Base-by-base conservation (phyloP, 2,797 vertebrate genomes). In the Sebastes vulpes region DNA sequence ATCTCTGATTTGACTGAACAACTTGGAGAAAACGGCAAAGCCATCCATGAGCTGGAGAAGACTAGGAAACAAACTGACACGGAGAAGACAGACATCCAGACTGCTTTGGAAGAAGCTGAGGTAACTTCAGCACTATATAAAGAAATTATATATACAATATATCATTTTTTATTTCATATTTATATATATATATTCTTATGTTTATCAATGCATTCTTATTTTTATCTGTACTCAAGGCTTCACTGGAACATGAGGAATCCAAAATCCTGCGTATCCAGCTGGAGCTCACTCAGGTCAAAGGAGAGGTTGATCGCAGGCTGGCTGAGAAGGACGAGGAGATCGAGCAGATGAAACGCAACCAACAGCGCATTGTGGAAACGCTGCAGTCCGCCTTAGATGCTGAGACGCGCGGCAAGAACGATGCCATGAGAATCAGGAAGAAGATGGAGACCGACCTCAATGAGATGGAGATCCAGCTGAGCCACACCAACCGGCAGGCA, bases 301-400 rank as follows among this genome's bases (percentile, higher is more conserved):
- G 95, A 20, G 97, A 97, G 63, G 81, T 97, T 2, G 96, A 97
- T 20, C 95, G 93, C 75, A 96, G 93, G 79, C 77, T 95, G 50
- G 88, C 95, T 0, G 97, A 97, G 92, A 98, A 97, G 85, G 97
- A 97, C 0, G 96, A 98, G 76, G 97, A 98, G 91, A 95, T 96
- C 0, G 96, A 97, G 4, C 96, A 97, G 88, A 88, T 97, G 64
- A 97, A 97, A 84, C 95, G 95, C 66, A 97, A 96, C 81, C 92
- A 94, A 82, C 97, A 96, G 89, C 91, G 95, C 31, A 58, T 91
- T 0, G 32, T 95, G 3, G 97, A 97, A 14, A 94, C 96, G 5
- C 91, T 95, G 92, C 97, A 97, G 85, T 96, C 91, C 2, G 77
- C 87, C 1, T 74, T 98, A 69, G 97, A 97, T 4, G 84, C 96